phyloP scores from a whole-genome alignment of 2,888 invertebrate species.

The Chrysotoxum bicinctum region DNA sequence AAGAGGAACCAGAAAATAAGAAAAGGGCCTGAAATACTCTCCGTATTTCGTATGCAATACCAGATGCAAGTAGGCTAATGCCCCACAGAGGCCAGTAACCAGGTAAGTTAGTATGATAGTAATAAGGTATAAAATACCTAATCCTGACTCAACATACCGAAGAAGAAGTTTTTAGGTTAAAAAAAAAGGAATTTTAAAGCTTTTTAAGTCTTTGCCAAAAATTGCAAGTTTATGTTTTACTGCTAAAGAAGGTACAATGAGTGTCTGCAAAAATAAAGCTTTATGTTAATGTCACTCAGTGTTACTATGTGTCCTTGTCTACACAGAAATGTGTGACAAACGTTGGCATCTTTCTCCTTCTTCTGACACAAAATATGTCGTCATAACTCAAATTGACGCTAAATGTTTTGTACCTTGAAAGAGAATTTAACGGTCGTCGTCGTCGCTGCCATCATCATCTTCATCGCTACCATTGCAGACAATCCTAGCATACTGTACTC shows the following conservation, averaged over 20 bases:
- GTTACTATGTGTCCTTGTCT: slow-evolving; percentile 1
- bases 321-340: slow-evolving; percentile 46
- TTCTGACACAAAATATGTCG: slow-evolving; percentile 33
- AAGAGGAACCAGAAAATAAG: too few relatives aligned
- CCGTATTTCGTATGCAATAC: too few relatives aligned
- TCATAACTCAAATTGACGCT: slow-evolving; percentile 71
- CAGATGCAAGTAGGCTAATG: too few relatives aligned
- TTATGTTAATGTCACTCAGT: slow-evolving; percentile 23
- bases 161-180: neutral
- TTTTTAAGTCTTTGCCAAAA: neutral
- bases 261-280: neutral
- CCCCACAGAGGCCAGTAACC: too few relatives aligned
- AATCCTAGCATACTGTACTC: neutral
- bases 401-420: slow-evolving; percentile 70
- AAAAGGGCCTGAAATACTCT: too few relatives aligned
- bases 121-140: too few relatives aligned
- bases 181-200: neutral
- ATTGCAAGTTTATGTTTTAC: neutral
- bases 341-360: slow-evolving; percentile 29
- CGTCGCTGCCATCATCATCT: slow-evolving; percentile 27
- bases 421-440: slow-evolving; percentile 66
- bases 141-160: too few relatives aligned
- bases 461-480: neutral
- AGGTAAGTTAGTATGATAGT: too few relatives aligned
- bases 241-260: neutral